Base-by-base conservation (phyloP, 2,888 invertebrate genomes). In the Hoplodrina blanda region DNA sequence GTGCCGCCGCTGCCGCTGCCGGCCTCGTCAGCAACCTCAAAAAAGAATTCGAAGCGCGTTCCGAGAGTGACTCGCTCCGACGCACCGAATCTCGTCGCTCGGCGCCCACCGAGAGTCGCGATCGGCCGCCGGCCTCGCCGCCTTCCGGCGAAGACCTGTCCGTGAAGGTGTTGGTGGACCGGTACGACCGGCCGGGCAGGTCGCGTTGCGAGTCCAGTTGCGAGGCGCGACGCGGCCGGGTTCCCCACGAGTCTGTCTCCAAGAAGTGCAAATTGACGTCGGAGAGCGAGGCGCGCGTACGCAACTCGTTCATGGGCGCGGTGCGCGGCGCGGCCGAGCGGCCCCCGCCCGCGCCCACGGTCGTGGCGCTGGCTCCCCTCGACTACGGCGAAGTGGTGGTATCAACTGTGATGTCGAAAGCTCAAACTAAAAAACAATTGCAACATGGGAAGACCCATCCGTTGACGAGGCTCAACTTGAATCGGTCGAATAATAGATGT, bases 391-490 rank as follows among this genome's bases (percentile, higher is more conserved):
- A 96, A 80, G 96, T 97, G 83, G 96, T 97, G 70, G 97, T 97
- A 67, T 96, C 97, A 74, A 97, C 97, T 89, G 97, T 97, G 86
- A 97, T 97, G 87, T 97, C 97, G 84, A 97, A 97, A 92, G 97
- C 97, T 88, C 97, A 97, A 90, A 97, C 97, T 85, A 98, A 98
- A 93, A 97, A 98, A 94, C 98, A 98, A 94, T 97, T 97, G 90
- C 98, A 99, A 93, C 98, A 98, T 92, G 99, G 99, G 87, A 98
- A 98, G 94, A 98, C 98, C 89, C 99, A 99, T 96, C 99, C 99
- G 83, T 96, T 99, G 90, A 97, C 98, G 88, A 98, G 98, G 97
- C 97, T 99, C 94, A 97, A 97, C 95, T 96, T 97, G 94, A 97
- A 97, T 93, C 97, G 98, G 96, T 97, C 95, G 97, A 97, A 95